Base-by-base conservation (phyloP, 2,113 vertebrate genomes). In the Cebidichthys violaceus region DNA sequence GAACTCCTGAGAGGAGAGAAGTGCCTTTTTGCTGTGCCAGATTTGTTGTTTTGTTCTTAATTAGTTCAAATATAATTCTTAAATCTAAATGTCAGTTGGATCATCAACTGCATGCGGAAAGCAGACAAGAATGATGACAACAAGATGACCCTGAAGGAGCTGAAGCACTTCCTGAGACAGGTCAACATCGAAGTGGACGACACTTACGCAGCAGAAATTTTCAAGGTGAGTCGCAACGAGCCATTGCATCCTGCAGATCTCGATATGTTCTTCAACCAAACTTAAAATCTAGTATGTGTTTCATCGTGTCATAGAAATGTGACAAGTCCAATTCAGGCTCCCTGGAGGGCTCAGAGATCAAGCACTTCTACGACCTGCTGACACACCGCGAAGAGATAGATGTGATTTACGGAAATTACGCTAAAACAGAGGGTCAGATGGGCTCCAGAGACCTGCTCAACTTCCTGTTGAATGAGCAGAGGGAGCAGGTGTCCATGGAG, bases 111-210 rank as follows among this genome's bases (percentile, higher is more conserved):
- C 90, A 96, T 99, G 91, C 77, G 96, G 8, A 99, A 99, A 88
- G 97, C 97, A 11, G 98, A 99, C 91, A 98, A 97, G 84, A 97
- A 99, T 75, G 92, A 94, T 1, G 98, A 99, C 95, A 98, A 98
- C 91, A 97, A 95, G 91, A 99, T 99, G 97, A 96, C 87, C 70
- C 95, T 99, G 81, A 98, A 99, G 82, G 98, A 99, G 88, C 88
- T 99, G 70, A 98, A 98, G 89, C 80, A 95, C 82, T 99, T 99
- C 87, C 90, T 99, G 90, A 94, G 95, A 65, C 94, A 99, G 88
- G 95, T 99, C 74, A 99, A 99, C 83, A 87, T 99, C 3, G 94
- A 97, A 59, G 94, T 97, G 0, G 93, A 95, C 0, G 97, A 99
- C 78, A 80, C 71, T n/a, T 98, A 99, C 0, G 98, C 98, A 10